Percentiles rank a stretch among this genome's conserved stretches.
Conservation (phyloP, 2,888 invertebrate species). For the Perdita meconis region DNA sequence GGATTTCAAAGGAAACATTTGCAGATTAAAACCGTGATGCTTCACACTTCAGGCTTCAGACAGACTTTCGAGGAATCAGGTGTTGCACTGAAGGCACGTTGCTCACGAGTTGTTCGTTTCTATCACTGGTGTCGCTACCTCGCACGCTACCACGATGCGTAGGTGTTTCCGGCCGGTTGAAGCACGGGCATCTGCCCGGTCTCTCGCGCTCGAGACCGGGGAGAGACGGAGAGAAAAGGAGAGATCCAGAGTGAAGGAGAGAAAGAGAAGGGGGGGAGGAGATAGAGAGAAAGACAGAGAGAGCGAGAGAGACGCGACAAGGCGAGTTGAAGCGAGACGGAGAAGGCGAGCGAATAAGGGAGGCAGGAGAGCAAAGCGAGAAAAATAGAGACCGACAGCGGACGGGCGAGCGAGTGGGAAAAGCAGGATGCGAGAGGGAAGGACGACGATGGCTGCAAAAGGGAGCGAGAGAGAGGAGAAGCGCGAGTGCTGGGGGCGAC, state of each 20-base stretch:
- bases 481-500: slow-evolving; percentile 1
- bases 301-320: slow-evolving; percentile 28
- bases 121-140: slow-evolving; percentile 60
- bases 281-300: slow-evolving; percentile 44
- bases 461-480: slow-evolving; percentile 40
- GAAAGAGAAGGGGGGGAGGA: slow-evolving; percentile 25
- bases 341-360: slow-evolving; percentile 27
- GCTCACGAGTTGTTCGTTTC: slow-evolving; percentile 55
- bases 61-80: not conserved
- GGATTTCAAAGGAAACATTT: no score
- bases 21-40: no score
- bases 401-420: slow-evolving; percentile 46
- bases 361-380: slow-evolving; percentile 62
- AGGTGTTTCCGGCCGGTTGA: slow-evolving; percentile 79
- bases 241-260: slow-evolving; percentile 11
- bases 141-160: slow-evolving; percentile 72
- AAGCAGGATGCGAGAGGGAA: slow-evolving; percentile 49
- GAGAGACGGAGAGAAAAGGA: not conserved
- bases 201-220: slow-evolving; percentile 34
- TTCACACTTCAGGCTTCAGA: not conserved
- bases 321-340: no score
- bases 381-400: slow-evolving; percentile 57
- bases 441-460: slow-evolving; percentile 52
- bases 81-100: not conserved
- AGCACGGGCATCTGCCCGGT: slow-evolving; percentile 67